Evolutionary conservation across 2,888 invertebrate species (phyloP), one percentile per base, ranked within the genome.

Genomic region (Germaria angustata): DNA sequence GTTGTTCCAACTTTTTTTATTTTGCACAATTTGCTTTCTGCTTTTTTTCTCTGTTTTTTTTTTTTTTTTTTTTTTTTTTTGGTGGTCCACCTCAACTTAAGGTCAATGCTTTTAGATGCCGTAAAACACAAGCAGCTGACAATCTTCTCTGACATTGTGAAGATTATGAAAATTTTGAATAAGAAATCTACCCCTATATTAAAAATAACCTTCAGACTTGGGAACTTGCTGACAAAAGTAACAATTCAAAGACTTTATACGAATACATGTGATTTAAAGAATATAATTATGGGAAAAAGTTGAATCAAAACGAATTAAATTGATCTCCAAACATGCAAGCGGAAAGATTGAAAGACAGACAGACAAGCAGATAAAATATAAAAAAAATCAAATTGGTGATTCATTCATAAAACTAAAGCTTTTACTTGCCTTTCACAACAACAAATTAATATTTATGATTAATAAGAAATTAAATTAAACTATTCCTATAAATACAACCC

Each of bases 131-230:
- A n/a, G 28, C 24, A 2, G 1, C n/a, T 4, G 1, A 20, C 6
- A 63, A 63, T n/a, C 22, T 9, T 44, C 7, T 2, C 2, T 53
- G 46, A 24, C 68, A 68, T 68, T 68, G 59, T 41, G 17, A 32
- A 28, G 4, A 15, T 20, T 34, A 17, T 9, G 36, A 51, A 57
- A 46, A 57, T 28, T 5, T 9, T 15, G 15, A 53, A 15, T 32
- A n/a, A 22, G 24, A 46, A 69, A 49, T 51, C 53, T 44, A 72
- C 65, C 77, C 72, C 41, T 49, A 39, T 20, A 81, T 77, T 77
- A 81, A 72, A 68, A 44, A 9, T 68, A 55, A 72, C 77, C 81
- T 77, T 81, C 72, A 68, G 72, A 68, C 55, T 28, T 81, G 81
- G 53, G 81, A 81, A 77, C 20, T 61, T 53, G 13, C 4, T 51